Conservation (phyloP, 2,113 vertebrate species). For the Galemys pyrenaicus region DNA sequence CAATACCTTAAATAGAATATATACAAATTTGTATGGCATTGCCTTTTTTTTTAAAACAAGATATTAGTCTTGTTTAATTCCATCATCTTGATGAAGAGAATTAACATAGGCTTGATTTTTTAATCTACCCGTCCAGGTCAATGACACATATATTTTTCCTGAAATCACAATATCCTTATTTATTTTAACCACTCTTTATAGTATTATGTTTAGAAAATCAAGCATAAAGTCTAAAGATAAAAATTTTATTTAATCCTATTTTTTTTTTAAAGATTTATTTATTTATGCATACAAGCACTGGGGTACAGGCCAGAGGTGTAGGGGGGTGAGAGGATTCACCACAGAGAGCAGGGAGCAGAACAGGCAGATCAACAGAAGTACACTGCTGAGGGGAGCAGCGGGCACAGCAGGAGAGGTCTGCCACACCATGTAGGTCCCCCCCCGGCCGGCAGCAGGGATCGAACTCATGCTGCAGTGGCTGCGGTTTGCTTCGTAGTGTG, state of each 20-base stretch:
- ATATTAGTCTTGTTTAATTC: neutral
- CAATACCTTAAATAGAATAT: neutral
- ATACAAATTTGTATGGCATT: neutral
- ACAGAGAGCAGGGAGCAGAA: no score
- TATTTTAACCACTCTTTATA: conserved; percentile 20
- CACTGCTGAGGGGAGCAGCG: no score
- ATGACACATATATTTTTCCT: neutral
- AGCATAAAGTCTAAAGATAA: neutral
- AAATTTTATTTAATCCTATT: neutral
- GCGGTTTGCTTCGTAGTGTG: no score
- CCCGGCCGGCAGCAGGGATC: no score
- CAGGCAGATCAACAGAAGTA: no score
- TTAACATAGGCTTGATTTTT: neutral
- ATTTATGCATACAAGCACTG: no score
- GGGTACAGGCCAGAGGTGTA: no score
- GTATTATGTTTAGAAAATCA: neutral
- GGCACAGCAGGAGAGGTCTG: no score
- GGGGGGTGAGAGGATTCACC: no score
- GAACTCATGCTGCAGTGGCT: no score
- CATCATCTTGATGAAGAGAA: neutral
- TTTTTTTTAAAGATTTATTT: no score
- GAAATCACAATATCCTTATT: neutral
- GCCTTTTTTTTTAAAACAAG: neutral
- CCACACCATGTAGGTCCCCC: no score
- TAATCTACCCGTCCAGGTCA: neutral